Conservation (phyloP, 2,113 vertebrate species). For the Channa maculata region DNA sequence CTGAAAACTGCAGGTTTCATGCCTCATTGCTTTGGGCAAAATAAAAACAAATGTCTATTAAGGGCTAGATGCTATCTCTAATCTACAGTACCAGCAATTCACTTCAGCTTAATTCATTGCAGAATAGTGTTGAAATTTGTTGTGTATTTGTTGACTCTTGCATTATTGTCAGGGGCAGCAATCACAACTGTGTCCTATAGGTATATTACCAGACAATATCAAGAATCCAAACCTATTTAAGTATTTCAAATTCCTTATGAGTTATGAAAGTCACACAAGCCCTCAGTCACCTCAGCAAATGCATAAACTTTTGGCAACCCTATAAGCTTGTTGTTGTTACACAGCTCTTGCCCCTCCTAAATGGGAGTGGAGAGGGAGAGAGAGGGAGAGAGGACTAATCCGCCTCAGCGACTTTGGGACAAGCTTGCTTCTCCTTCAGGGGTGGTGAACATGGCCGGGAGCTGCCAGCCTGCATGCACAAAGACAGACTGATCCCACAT, state of each 20-base stretch:
- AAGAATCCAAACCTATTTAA: neutral
- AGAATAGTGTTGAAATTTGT: neutral
- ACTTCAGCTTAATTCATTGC: neutral
- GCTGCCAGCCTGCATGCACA: conserved; percentile 68
- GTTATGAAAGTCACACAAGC: conserved; percentile 1
- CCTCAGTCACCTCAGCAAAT: conserved; percentile 24
- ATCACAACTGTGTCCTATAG: neutral
- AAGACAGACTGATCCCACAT: conserved; percentile 69
- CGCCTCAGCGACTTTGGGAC: conserved; percentile 70
- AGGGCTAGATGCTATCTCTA: neutral
- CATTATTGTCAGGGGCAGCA: neutral
- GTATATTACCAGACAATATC: neutral
- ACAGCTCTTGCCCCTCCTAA: conserved; percentile 25
- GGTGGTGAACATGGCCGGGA: conserved; percentile 71
- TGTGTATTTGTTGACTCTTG: neutral
- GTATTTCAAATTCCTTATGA: neutral
- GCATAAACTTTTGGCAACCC: conserved; percentile 54
- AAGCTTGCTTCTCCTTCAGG: conserved; percentile 71
- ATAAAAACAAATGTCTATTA: neutral
- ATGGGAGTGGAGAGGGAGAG: conserved; percentile 18
- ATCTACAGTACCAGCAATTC: neutral
- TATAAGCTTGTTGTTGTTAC: conserved; percentile 61
- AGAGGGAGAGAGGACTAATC: conserved; percentile 63
- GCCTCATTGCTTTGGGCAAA: neutral
- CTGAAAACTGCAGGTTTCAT: neutral